A percentile compares a stretch with the other conserved stretches of the same genome.
Evolutionary conservation across 2,113 vertebrate genomes (phyloP).

Genomic region (Meles meles): DNA sequence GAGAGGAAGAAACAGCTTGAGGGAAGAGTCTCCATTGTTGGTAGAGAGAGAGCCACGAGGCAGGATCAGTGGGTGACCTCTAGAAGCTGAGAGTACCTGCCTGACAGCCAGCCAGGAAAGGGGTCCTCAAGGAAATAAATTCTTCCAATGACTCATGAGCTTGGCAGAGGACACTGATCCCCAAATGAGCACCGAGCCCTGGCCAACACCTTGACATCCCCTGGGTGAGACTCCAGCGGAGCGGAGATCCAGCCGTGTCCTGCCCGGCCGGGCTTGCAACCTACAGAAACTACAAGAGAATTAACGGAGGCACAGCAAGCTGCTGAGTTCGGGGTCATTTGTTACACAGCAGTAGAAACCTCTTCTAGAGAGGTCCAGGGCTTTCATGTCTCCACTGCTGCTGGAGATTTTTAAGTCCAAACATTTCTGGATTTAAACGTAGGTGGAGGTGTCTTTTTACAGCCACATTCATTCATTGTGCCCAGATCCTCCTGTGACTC

Average conservation of each 20-base stretch:
- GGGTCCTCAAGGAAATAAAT: not conserved
- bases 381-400: not conserved
- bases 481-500: not conserved
- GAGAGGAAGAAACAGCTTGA: not conserved
- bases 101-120: not conserved
- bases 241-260: not conserved
- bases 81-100: not conserved
- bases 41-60: rapidly evolving
- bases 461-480: not conserved
- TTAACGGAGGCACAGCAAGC: not conserved
- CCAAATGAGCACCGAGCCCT: not conserved
- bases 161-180: not conserved
- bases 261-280: not conserved
- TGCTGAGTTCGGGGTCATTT: not conserved
- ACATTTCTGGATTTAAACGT: not conserved
- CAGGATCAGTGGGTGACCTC: not conserved
- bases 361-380: not conserved
- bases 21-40: not conserved
- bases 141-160: not conserved
- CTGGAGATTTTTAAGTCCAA: not conserved
- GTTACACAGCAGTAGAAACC: not conserved
- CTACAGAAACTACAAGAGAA: not conserved
- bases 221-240: not conserved
- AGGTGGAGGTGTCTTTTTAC: not conserved
- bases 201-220: not conserved